phyloP scores from a whole-genome alignment of 2,888 invertebrate species.

The Heliconius charithonia region DNA sequence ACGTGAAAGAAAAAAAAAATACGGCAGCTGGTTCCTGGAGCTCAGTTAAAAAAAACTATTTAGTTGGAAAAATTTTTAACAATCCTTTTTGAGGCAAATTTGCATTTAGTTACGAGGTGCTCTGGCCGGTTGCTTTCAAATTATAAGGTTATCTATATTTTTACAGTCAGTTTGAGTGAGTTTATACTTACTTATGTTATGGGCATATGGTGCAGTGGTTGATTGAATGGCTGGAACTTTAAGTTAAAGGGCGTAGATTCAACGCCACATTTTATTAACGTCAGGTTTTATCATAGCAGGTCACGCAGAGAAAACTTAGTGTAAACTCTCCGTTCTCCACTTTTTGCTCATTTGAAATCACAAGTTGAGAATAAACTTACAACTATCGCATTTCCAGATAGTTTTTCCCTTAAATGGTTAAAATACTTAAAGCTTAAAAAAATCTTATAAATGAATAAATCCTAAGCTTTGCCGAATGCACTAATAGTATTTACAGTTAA shows the following conservation, averaged over 20 bases:
- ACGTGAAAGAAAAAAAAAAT: conserved; percentile 17
- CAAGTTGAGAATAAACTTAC: no score
- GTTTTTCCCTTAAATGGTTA: no score
- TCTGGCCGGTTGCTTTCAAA: conserved; percentile 27
- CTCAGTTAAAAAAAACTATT: conserved; percentile 18
- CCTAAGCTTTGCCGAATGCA: background rate
- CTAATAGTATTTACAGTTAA: conserved; percentile 13
- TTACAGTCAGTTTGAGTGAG: conserved; percentile 23
- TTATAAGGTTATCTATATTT: conserved; percentile 35
- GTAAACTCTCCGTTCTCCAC: background rate
- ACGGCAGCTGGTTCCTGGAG: conserved; percentile 18
- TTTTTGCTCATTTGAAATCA: background rate
- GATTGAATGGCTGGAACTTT: background rate
- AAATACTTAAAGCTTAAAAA: no score
- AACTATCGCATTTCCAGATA: no score
- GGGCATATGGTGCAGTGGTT: background rate
- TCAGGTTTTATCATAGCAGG: no score
- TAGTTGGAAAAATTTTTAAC: conserved; percentile 35
- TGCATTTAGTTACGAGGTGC: conserved; percentile 37
- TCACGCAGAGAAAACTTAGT: background rate
- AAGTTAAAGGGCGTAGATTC: background rate
- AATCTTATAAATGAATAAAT: background rate
- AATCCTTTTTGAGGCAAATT: conserved; percentile 40
- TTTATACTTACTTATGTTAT: conserved; percentile 2
- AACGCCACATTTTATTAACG: background rate